Conservation (phyloP, 2,888 invertebrate species). For the Pachycephus smyrnensis region DNA sequence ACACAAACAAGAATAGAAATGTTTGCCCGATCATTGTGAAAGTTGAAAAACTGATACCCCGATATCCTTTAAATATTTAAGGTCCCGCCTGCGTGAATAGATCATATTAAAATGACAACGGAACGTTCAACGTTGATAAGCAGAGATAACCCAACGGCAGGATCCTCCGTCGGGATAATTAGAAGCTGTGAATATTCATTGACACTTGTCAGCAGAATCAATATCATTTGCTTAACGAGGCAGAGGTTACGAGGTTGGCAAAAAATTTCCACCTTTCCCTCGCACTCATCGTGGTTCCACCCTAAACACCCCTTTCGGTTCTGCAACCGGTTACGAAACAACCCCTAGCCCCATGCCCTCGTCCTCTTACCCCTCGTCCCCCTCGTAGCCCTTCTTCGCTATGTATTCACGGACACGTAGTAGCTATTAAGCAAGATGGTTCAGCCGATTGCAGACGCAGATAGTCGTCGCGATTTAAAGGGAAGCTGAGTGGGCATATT, state of each 20-base stretch:
- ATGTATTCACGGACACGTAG: conserved; percentile 63
- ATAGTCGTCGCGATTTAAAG: conserved; percentile 51
- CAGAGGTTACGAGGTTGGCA: conserved; percentile 13
- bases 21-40: neutral
- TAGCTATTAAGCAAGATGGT: conserved; percentile 56
- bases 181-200: neutral
- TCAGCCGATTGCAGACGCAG: conserved; percentile 44
- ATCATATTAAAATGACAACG: neutral
- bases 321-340: neutral
- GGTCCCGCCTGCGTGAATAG: neutral
- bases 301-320: neutral
- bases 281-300: neutral
- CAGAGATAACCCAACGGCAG: neutral
- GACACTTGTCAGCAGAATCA: neutral
- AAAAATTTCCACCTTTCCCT: neutral
- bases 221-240: conserved; percentile 21
- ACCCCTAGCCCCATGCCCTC: neutral
- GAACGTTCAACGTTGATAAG: neutral
- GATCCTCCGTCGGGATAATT: neutral
- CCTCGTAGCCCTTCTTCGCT: conserved; percentile 20
- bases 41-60: neutral
- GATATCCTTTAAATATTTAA: neutral
- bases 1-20: too few species aligned
- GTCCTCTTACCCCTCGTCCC: too few species aligned
- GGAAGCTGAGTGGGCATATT: conserved; percentile 51